Evolutionary conservation across 2,888 invertebrate genomes (phyloP).

Genomic region (Andrena marginata): DNA sequence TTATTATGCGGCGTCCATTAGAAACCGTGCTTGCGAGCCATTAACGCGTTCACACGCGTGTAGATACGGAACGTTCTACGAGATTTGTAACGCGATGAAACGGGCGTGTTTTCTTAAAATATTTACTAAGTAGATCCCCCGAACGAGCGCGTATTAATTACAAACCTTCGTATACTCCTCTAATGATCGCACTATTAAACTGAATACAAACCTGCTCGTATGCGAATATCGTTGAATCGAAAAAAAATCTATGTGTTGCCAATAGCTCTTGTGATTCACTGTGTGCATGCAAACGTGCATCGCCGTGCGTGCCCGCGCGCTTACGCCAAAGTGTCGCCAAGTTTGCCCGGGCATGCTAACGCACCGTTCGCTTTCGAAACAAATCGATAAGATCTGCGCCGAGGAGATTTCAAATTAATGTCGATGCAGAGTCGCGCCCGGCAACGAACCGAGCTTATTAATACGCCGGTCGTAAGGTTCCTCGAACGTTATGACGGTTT

Average conservation of each 20-base stretch:
- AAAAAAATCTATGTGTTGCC: background rate
- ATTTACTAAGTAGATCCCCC: background rate
- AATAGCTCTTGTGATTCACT: background rate
- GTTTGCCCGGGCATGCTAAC: slow-evolving; percentile 47
- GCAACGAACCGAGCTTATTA: slow-evolving; percentile 72
- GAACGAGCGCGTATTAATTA: background rate
- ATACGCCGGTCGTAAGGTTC: slow-evolving; percentile 56
- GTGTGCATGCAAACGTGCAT: slow-evolving; percentile 14
- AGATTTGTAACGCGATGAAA: slow-evolving; percentile 32
- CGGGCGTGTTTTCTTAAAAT: slow-evolving; percentile 26
- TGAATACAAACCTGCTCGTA: too few species aligned
- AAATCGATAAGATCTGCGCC: slow-evolving; percentile 78
- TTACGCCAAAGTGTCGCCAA: slow-evolving; percentile 45
- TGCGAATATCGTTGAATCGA: background rate
- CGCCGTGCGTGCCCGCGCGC: slow-evolving; percentile 20
- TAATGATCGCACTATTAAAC: background rate
- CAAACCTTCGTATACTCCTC: background rate
- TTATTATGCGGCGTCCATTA: slow-evolving; percentile 53
- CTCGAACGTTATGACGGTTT: slow-evolving; percentile 57
- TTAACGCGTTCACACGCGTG: slow-evolving; percentile 34
- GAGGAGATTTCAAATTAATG: slow-evolving; percentile 79
- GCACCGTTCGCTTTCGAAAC: slow-evolving; percentile 76
- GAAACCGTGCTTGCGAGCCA: slow-evolving; percentile 25
- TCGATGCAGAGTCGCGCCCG: slow-evolving; percentile 71
- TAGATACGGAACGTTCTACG: slow-evolving; percentile 14